Conservation (phyloP, 2,797 vertebrate genomes). For the Chelon auratus region DNA sequence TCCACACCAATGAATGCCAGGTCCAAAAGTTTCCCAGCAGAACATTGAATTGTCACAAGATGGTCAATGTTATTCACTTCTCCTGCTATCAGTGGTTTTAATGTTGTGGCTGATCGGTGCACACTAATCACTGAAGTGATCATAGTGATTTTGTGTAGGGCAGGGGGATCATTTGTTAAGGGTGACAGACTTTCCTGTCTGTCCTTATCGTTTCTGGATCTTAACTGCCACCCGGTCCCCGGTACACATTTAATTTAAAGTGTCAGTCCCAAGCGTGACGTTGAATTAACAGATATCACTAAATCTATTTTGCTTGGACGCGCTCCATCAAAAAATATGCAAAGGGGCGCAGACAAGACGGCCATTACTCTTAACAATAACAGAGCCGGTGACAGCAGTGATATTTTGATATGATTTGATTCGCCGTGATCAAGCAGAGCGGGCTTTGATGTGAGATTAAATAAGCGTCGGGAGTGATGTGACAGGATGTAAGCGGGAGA, state of each 20-base stretch:
- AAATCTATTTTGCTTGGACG: conserved; percentile 43
- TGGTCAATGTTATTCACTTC: too few species aligned
- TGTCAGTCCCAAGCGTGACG: conserved; percentile 14
- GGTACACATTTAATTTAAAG: background rate
- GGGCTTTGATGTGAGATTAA: conserved; percentile 46
- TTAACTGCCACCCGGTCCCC: too few species aligned
- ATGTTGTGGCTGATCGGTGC: too few species aligned
- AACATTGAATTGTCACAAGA: too few species aligned
- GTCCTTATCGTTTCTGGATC: background rate
- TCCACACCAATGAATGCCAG: too few species aligned
- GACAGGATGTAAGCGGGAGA: conserved; percentile 17
- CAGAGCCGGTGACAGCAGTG: conserved; percentile 42
- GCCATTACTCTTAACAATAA: conserved; percentile 30
- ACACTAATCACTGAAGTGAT: too few species aligned
- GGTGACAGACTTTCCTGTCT: background rate
- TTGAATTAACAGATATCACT: conserved; percentile 28
- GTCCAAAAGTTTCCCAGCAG: too few species aligned
- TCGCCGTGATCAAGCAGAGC: conserved; percentile 31
- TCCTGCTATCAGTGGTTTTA: too few species aligned
- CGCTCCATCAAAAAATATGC: conserved; percentile 48
- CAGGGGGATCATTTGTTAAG: too few species aligned
- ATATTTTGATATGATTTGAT: conserved; percentile 62
- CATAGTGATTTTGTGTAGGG: too few species aligned
- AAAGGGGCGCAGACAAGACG: conserved; percentile 24
- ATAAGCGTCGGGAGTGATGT: conserved; percentile 25